Base-by-base conservation (phyloP, 2,113 vertebrate genomes). In the Nesoenas mayeri region DNA sequence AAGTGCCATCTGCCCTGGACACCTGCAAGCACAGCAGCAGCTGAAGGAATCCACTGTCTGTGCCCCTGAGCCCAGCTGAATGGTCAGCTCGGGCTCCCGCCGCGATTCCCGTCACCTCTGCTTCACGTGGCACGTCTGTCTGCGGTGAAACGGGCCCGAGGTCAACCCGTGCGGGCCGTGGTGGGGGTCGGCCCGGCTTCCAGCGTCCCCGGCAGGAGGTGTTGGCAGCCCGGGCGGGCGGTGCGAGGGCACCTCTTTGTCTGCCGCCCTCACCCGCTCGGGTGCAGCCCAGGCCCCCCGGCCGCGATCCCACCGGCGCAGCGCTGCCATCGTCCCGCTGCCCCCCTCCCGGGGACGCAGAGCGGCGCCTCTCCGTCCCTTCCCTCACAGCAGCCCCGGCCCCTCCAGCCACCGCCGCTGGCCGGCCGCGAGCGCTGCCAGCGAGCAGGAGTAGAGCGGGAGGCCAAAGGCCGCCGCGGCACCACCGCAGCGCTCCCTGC, bases 221-320 rank as follows among this genome's bases (percentile, higher is more conserved):
- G 26, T 25, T 20, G 15, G 26, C 22, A 22, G 51, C 31, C 53
- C 47, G 2, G 21, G 18, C 44, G 31, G 22, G 20, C 28, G 34
- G 20, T n/a, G 14, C 53, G 34, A 5, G 22, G 19, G 25, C 51
- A 22, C 29, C 51, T 48, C 95, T 95, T 92, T 95, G 95, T 93
- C 65, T n/a, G 4, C 1, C 26, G n/a, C 62, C 57, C 14, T 26
- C 74, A 29, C 6, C 31, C 31, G 38, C 21, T 12, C 19, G 17
- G 57, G 20, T 28, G 5, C 36, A 72, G 31, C n/a, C 20, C 40
- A 1, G 21, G 29, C 32, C 0, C 53, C 25, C 3, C n/a, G 2
- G 72, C 26, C 25, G 21, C 26, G 16, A 22, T 22, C 44, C 66
- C 50, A 5, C 58, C 26, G 31, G n/a, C 50, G 13, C 60, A 5